Evolutionary conservation across 2,888 invertebrate genomes (phyloP), one percentile per base, ranked within the genome.

Genomic region (Ennomos erosarius): DNA sequence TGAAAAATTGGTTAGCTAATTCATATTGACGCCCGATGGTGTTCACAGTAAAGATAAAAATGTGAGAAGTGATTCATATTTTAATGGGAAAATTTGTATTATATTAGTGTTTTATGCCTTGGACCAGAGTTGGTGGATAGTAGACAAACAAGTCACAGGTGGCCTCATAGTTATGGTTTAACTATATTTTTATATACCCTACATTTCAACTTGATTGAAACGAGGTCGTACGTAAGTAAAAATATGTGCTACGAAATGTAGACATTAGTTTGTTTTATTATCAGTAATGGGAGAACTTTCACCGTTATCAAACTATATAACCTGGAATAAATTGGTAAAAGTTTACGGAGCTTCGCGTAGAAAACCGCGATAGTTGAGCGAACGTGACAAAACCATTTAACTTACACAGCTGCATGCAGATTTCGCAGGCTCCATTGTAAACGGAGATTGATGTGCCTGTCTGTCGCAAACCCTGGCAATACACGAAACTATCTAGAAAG

Each of bases 1-100:
- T 60, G 59, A 61, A 61, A 61, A 64, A 62, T 54, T 59, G 39
- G 49, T 39, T n/a, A 62, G 54, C 48, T 57, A 54, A 63, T 58
- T 55, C 40, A 59, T 55, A 51, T 13, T 42, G 51, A 57, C 42
- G 51, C 45, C 44, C 9, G 39, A 44, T 51, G 36, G 56, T 63
- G 55, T 55, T 47, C 52, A 60, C 52, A 26, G 51, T 47, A 45
- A 48, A 33, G 16, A 51, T 40, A 48, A 43, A n/a, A 47, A 48
- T 52, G 40, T 36, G 34, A 36, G 8, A 38, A 43, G 26, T 39
- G 36, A 48, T 44, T 38, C 33, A 16, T 8, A 26, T 36, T 36
- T 10, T 51, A 40, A 42, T n/a, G 13, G 12, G 37, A 39, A 10
- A 39, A 50, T 35, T 34, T 49, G 26, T 10, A 11, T 26, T 11